These are phyloP conservation scores for Eptatretus atami DNA, from an alignment of 2,797 vertebrate species.

Conservation along the genomic window DNA sequence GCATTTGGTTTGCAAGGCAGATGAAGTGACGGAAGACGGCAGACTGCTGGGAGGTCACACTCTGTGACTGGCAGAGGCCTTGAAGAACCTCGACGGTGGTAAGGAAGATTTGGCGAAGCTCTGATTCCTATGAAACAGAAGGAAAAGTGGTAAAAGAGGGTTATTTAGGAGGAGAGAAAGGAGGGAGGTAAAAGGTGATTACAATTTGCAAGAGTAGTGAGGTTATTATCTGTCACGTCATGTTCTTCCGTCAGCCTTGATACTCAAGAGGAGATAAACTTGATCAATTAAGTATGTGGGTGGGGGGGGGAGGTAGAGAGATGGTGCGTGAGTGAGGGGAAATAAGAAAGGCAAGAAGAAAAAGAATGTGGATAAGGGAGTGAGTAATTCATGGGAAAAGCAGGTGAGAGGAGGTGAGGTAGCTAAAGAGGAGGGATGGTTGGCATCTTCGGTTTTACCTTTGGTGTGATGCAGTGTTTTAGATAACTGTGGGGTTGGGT, in stretches of 20 bases:
- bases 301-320: too few relatives aligned
- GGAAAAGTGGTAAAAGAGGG: slow-evolving; percentile 1
- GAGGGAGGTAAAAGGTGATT: neutral
- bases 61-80: slow-evolving; percentile 73
- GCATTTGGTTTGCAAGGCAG: slow-evolving; percentile 55
- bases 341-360: too few relatives aligned
- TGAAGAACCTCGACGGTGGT: slow-evolving; percentile 82
- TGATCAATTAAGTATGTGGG: too few relatives aligned
- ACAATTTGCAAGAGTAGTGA: neutral
- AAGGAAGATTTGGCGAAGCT: slow-evolving; percentile 72
- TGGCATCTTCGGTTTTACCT: too few relatives aligned
- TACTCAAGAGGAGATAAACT: too few relatives aligned
- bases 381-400: too few relatives aligned
- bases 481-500: too few relatives aligned
- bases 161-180: slow-evolving; percentile 2
- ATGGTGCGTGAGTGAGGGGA: too few relatives aligned
- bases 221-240: neutral
- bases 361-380: too few relatives aligned
- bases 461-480: too few relatives aligned
- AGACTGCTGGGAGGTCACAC: slow-evolving; percentile 82
- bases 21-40: slow-evolving; percentile 80
- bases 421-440: too few relatives aligned
- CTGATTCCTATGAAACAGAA: slow-evolving; percentile 30
- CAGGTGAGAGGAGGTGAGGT: too few relatives aligned
- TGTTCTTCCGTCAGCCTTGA: neutral